Base-by-base conservation (phyloP, 2,888 invertebrate genomes). In the Rutpela maculata region DNA sequence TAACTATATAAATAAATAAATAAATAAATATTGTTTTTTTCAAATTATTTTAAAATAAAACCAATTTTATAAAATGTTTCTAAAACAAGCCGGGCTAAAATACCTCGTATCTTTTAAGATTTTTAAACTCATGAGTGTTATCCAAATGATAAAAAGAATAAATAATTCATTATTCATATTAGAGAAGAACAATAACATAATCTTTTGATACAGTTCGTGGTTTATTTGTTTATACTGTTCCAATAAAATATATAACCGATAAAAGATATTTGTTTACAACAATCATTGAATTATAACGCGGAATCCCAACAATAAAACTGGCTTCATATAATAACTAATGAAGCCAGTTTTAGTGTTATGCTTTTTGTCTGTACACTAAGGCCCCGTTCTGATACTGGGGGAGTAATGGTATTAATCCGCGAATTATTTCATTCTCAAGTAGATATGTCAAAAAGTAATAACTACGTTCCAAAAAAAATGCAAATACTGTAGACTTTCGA, bases 201-300 rank as follows among this genome's bases (percentile, higher is more conserved):
- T 70, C 70, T 62, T 57, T 65, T 50, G 69, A 63, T 68, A 75
- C 62, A 63, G 69, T 63, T 69, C 65, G 65, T 75, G 65, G 65
- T 70, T 57, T 70, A 69, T 69, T 68, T 62, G 63, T 60, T 69
- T 50, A n/a, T 19, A 56, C 19, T 50, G 43, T 63, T 75, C 70
- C 57, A 75, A 22, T 75, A 68, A 75, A 75, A 75, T 60, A 50
- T 31, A 75, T 75, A 63, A 69, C 65, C 69, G 75, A 75, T 75
- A 57, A 67, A 19, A 31, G 65, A n/a, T 50, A 65, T 69, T 63
- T 69, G 62, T 57, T 69, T 75, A 56, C 38, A 31, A 56, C 56
- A 19, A 68, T 60, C 31, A 22, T 60, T 60, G 35, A 38, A n/a
- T 59, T 57, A 31, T 62, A 65, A 74, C 62, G 63, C 74, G 65